Evolutionary conservation across 2,113 vertebrate species (phyloP).

Genomic region (Phyllostomus discolor): DNA sequence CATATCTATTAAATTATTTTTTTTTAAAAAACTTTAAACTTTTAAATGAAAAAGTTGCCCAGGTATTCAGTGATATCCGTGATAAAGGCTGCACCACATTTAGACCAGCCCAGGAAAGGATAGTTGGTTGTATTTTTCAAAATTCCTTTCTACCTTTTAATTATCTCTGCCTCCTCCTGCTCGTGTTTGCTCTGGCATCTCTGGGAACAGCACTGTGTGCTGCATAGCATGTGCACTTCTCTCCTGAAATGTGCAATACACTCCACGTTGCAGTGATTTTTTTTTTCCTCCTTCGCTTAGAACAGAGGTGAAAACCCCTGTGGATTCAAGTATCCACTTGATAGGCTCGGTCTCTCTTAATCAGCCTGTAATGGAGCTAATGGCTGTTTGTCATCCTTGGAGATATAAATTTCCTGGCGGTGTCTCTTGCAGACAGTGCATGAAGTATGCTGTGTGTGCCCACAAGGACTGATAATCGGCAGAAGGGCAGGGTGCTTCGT

Average conservation of each 20-base stretch:
- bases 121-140: background rate
- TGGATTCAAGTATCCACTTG: constrained; percentile 82
- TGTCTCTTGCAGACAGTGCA: constrained; percentile 85
- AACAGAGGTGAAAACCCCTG: constrained; percentile 80
- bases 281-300: constrained; percentile 71
- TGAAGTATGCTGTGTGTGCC: constrained; percentile 81
- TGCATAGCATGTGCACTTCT: constrained; percentile 54
- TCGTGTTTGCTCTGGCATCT: constrained; percentile 54
- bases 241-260: constrained; percentile 49
- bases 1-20: too few species aligned
- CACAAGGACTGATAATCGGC: constrained; percentile 81
- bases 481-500: constrained; percentile 80
- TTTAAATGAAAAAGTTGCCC: constrained; percentile 41
- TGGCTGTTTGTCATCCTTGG: constrained; percentile 89
- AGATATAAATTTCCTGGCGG: constrained; percentile 88
- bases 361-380: constrained; percentile 88
- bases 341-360: constrained; percentile 85
- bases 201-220: constrained; percentile 51
- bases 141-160: constrained; percentile 28
- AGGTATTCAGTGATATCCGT: constrained; percentile 38
- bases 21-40: background rate
- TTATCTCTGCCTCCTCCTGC: constrained; percentile 52
- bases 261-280: constrained; percentile 64
- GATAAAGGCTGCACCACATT: background rate
- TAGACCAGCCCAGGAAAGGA: background rate